Conservation (phyloP, 2,888 invertebrate species). For the Ochropleura leucogaster region DNA sequence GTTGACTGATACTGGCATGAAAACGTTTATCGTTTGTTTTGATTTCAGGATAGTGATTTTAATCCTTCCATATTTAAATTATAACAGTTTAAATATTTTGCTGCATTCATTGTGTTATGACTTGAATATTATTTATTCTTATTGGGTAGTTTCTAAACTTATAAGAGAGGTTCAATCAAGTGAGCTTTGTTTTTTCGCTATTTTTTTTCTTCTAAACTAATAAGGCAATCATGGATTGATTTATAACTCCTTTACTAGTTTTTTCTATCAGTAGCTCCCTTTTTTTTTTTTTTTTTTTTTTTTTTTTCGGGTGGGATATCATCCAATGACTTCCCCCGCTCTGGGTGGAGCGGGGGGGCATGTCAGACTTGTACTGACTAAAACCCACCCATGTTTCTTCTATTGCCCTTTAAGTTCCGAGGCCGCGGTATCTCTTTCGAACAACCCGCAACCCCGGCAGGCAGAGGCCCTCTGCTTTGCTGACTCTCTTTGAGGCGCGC, state of each 20-base stretch:
- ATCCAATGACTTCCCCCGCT: too few species aligned
- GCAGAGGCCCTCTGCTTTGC: too few species aligned
- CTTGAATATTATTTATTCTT: not conserved
- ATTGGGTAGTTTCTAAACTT: not conserved
- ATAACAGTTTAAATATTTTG: not conserved
- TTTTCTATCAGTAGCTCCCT: not conserved
- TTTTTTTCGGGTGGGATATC: too few species aligned
- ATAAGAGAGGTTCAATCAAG: not conserved
- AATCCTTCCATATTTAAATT: not conserved
- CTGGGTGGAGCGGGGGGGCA: too few species aligned
- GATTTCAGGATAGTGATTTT: conserved; percentile 7
- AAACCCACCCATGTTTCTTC: too few species aligned
- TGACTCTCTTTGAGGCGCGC: too few species aligned
- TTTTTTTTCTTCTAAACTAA: too few species aligned
- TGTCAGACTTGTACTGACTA: too few species aligned
- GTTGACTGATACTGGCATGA: conserved; percentile 13
- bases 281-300: too few species aligned
- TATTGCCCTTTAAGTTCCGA: too few species aligned
- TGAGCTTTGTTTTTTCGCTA: not conserved
- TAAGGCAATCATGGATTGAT: not conserved
- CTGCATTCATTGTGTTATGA: not conserved
- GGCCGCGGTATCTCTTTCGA: too few species aligned
- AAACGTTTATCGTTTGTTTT: conserved; percentile 17
- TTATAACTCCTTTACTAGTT: not conserved
- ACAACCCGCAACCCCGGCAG: too few species aligned